Base-by-base conservation (phyloP, 2,888 invertebrate genomes). In the Sarcophaga subvicina region DNA sequence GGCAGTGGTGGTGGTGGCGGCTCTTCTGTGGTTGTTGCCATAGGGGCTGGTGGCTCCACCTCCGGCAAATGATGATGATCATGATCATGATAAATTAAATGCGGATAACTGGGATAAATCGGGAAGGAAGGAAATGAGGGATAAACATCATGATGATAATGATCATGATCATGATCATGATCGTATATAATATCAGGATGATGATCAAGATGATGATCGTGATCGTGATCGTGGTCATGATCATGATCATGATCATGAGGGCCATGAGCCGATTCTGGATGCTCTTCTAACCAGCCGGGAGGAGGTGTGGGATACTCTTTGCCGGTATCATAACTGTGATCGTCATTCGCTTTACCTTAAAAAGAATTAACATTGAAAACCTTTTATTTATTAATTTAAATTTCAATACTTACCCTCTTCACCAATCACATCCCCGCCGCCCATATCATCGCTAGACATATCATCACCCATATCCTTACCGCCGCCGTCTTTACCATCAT, bases 221-320 rank as follows among this genome's bases (percentile, higher is more conserved):
- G 22, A 22, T 22, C 22, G 22, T 22, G 22, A 1, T 22, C 22
- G 14, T 89, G 89, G 22, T 90, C 88, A 70, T 90, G 89, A 80
- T 90, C 88, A 14, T 90, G 89, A 10, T 90, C 89, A 71, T 90
- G 89, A 80, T 90, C 88, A 17, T 90, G 89, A 11, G 90, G 90
- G 49, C 88, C 89, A 49, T 89, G 89, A 4, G 88, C 89, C 0
- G 90, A 88, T 8, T 92, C 91, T 1, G 91, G 90, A 84, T 93
- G 91, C 6, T 90, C 88, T 49, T 91, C 91, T 6, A 93, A 75
- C 90, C 92, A 93, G 6, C 92, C 91, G 0, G 93, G 93, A 0
- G 93, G 93, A n/a, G 93, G 93, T 62, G 93, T 93, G 2, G 93
- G 90, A 86, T 93, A 93, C 71, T 93, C 93, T 88, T 91, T 92